Conservation (phyloP, 2,888 invertebrate genomes). For the Lycophotia porphyrea region DNA sequence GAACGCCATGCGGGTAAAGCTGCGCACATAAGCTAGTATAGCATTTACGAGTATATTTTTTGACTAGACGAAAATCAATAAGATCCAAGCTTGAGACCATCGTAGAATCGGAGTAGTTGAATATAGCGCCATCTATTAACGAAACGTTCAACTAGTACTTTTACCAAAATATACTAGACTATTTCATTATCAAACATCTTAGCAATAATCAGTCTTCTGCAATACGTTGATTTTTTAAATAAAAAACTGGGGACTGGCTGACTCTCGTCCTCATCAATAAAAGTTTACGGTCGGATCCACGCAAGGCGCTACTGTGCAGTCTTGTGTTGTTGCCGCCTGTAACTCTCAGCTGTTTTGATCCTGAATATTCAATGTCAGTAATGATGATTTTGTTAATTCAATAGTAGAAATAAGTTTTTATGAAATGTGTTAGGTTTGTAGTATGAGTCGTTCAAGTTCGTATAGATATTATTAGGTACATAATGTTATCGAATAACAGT, state of each 20-base stretch:
- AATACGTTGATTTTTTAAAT: background rate
- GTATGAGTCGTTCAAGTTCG: background rate
- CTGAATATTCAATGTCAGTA: background rate
- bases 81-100: background rate
- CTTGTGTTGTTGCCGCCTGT: constrained; percentile 17
- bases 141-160: background rate
- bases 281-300: constrained; percentile 18
- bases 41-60: background rate
- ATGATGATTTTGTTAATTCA: background rate
- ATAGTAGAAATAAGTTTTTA: background rate
- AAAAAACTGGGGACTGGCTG: background rate
- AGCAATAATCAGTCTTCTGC: background rate
- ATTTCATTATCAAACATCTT: background rate
- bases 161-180: background rate
- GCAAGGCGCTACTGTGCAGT: constrained; percentile 33
- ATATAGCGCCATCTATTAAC: constrained; percentile 43
- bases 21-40: background rate
- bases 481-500: background rate
- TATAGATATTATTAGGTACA: background rate
- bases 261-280: constrained; percentile 46
- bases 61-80: constrained; percentile 35
- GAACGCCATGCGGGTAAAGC: background rate
- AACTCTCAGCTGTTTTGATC: constrained; percentile 21
- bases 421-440: background rate
- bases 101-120: background rate